Evolutionary conservation across 2,888 invertebrate genomes (phyloP).

Genomic region (Rhingia campestris): DNA sequence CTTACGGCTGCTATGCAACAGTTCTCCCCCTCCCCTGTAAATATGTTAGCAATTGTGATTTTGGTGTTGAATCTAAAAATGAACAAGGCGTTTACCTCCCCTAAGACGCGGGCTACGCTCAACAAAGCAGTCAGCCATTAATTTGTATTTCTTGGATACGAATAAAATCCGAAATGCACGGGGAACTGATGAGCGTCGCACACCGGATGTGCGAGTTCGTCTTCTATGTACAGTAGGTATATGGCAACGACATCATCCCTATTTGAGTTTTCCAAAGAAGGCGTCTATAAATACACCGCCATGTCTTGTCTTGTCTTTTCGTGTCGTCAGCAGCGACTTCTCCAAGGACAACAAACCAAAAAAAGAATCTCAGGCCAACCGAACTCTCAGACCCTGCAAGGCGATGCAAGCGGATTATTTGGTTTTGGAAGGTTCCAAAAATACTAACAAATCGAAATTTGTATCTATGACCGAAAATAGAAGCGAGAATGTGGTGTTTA

Average conservation of each 20-base stretch:
- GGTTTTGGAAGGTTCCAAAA: constrained; percentile 67
- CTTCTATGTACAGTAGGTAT: constrained; percentile 22
- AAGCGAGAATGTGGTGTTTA: constrained; percentile 43
- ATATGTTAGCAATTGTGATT: constrained; percentile 67
- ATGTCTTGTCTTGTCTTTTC: constrained; percentile 10
- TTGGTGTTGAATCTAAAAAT: constrained; percentile 66
- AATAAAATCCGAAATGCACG: constrained; percentile 44
- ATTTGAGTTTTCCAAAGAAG: constrained; percentile 62
- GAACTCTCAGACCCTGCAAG: constrained; percentile 39
- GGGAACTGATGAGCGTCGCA: constrained; percentile 50
- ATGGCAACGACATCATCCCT: constrained; percentile 59
- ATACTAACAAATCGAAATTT: constrained; percentile 64
- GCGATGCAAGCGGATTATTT: constrained; percentile 53
- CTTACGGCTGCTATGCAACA: constrained; percentile 51
- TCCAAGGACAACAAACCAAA: constrained; percentile 68
- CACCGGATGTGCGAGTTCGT: constrained; percentile 69
- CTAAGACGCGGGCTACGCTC: constrained; percentile 40
- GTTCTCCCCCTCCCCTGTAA: constrained; percentile 36
- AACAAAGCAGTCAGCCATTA: constrained; percentile 58
- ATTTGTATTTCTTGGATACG: constrained; percentile 62
- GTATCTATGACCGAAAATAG: constrained; percentile 71
- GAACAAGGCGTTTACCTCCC: constrained; percentile 65
- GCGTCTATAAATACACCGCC: constrained; percentile 57
- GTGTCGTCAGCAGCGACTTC: constrained; percentile 18
- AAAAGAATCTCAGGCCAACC: constrained; percentile 12